phyloP scores from a whole-genome alignment of 2,113 vertebrate genomes.

The Planiliza haematocheilus region DNA sequence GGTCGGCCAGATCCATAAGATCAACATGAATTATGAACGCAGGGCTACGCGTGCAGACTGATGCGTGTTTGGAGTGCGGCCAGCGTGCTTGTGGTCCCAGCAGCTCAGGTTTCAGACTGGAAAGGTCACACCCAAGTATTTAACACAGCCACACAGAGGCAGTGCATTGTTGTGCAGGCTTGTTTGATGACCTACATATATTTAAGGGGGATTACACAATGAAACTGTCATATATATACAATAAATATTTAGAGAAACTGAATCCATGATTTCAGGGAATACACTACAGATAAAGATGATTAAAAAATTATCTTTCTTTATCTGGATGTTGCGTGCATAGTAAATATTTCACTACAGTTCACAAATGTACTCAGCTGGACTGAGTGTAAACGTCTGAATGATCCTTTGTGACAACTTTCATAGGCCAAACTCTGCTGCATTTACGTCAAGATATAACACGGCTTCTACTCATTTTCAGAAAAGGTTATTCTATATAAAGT shows the following conservation, averaged over 20 bases:
- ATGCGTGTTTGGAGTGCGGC: constrained; percentile 51
- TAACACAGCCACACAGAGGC: neutral
- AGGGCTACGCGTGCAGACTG: constrained; percentile 16
- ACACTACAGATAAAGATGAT: no score
- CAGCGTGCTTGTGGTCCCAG: constrained; percentile 20
- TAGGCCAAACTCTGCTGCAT: no score
- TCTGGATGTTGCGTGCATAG: neutral
- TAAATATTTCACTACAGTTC: neutral
- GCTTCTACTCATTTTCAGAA: no score
- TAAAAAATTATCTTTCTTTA: neutral
- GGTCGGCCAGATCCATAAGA: constrained; percentile 37
- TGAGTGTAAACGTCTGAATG: neutral
- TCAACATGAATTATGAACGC: constrained; percentile 63
- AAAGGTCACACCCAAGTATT: constrained; percentile 59
- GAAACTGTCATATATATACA: neutral
- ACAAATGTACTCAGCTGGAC: neutral
- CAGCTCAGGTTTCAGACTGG: constrained; percentile 59
- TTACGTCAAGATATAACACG: no score
- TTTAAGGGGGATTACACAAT: neutral
- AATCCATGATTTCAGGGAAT: no score
- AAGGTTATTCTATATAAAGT: no score
- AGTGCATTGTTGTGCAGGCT: neutral
- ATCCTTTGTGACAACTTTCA: neutral
- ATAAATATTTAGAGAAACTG: no score
- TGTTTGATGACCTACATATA: constrained; percentile 5